These are phyloP conservation scores for Cliona cf. orientalis DNA, from an alignment of 37 sponge, comb jelly and placozoan genomes.

Conservation along the genomic window DNA sequence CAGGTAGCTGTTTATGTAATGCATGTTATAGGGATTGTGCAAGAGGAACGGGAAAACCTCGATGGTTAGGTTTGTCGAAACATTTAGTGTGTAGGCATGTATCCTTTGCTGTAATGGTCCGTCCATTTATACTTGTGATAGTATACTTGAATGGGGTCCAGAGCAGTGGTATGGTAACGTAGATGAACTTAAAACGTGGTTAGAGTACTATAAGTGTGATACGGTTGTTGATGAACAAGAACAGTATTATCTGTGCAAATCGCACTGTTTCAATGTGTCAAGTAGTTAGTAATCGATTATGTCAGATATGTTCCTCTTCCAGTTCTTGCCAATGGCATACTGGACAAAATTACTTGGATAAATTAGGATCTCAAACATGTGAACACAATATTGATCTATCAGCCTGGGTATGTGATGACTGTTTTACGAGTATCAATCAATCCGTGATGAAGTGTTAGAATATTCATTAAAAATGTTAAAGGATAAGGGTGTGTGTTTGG, in stretches of 20 bases:
- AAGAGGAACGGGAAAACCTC: background rate
- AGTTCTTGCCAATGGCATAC: no score
- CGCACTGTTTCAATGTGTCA: background rate
- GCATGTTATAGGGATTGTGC: background rate
- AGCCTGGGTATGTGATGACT: background rate
- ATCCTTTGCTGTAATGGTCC: background rate
- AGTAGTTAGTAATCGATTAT: background rate
- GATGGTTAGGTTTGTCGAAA: background rate
- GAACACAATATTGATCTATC: no score
- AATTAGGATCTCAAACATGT: no score
- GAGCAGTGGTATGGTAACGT: background rate
- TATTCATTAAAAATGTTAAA: background rate
- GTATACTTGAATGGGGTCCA: background rate
- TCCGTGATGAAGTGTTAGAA: background rate
- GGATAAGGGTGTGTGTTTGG: background rate
- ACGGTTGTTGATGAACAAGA: background rate
- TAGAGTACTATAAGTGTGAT: background rate
- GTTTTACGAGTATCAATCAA: background rate
- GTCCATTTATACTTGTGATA: background rate
- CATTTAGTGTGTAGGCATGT: background rate
- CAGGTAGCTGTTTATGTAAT: background rate
- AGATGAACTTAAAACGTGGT: background rate
- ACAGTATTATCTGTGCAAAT: background rate
- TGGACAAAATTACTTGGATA: no score
- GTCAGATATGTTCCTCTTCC: background rate